These are phyloP conservation scores for Bombus breviceps DNA, from an alignment of 1,140 invertebrate species.

Conservation along the genomic window DNA sequence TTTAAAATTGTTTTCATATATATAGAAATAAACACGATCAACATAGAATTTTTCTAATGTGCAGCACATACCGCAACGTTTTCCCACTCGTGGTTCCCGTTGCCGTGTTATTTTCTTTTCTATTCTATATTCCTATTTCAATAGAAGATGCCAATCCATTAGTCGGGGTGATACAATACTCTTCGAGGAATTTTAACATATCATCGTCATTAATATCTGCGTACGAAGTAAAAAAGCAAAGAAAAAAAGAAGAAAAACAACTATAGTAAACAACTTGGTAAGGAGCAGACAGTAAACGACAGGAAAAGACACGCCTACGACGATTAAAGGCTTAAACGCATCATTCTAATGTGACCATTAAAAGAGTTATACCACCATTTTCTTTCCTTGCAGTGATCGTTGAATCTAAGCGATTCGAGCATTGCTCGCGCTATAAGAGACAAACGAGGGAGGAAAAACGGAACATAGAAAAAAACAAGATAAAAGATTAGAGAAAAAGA, in stretches of 20 bases:
- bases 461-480: not conserved
- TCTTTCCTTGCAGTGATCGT: not conserved
- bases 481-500: too few relatives aligned
- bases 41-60: not conserved
- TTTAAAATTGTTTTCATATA: not conserved
- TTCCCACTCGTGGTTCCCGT: not conserved
- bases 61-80: too few relatives aligned
- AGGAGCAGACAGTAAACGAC: not conserved
- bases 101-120: not conserved
- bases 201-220: too few relatives aligned
- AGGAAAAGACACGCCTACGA: not conserved
- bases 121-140: not conserved
- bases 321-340: not conserved
- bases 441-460: not conserved
- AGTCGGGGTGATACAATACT: not conserved
- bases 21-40: not conserved
- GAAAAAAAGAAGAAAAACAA: not conserved
- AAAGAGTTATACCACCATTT: too few relatives aligned
- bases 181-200: not conserved
- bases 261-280: not conserved
- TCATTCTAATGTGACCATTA: not conserved
- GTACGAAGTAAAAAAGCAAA: not conserved
- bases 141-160: not conserved
- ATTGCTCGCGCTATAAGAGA: not conserved
- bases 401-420: not conserved